Percentiles rank a stretch among this genome's conserved stretches.
phyloP scores from a whole-genome alignment of 2,113 vertebrate genomes.

The Oophaga pumilio region DNA sequence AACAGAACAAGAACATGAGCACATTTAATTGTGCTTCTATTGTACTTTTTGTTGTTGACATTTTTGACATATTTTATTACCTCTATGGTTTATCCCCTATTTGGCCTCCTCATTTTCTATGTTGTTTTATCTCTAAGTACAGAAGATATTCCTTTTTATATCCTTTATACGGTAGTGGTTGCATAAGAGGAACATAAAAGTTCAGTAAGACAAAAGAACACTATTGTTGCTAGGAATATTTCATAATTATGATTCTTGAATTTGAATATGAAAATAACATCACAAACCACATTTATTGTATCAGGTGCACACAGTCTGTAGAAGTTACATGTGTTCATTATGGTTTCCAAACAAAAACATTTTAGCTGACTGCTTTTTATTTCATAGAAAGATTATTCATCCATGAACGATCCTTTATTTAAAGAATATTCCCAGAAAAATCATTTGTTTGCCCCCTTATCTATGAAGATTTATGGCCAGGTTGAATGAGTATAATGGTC shows the following conservation, averaged over 20 bases:
- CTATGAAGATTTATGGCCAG: too few relatives aligned
- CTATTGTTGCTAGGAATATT: background rate
- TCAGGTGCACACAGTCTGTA: too few relatives aligned
- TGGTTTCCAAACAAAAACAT: too few relatives aligned
- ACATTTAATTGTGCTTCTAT: background rate
- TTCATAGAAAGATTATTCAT: too few relatives aligned
- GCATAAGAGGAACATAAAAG: background rate
- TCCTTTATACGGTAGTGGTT: background rate
- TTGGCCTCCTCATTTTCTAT: background rate
- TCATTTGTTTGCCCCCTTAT: too few relatives aligned
- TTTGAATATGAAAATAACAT: background rate
- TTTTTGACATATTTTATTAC: constrained; percentile 7
- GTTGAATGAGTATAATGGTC: too few relatives aligned
- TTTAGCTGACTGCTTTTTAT: too few relatives aligned
- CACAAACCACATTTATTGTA: too few relatives aligned
- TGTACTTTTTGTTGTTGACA: background rate
- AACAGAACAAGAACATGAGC: background rate
- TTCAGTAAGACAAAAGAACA: background rate
- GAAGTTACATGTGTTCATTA: too few relatives aligned
- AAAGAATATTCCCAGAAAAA: too few relatives aligned
- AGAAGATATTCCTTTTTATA: background rate
- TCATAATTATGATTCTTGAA: background rate
- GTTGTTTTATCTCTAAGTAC: background rate
- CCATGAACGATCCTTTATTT: too few relatives aligned
- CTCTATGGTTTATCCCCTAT: background rate